Evolutionary conservation across 2,797 vertebrate genomes (phyloP).

Genomic region (Pyrrhura leucotis): DNA sequence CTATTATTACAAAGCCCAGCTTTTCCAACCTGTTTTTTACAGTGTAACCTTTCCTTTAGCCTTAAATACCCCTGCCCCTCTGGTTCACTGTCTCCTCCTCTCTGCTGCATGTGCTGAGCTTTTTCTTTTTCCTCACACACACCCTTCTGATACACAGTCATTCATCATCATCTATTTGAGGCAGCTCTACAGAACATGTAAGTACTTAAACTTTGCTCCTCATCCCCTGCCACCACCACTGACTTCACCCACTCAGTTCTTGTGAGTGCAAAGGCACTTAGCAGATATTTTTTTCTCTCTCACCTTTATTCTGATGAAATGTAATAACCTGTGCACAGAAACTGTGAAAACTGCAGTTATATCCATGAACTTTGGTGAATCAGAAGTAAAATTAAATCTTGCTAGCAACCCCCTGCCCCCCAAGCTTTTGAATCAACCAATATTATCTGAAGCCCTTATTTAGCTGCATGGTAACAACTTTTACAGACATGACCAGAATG

Average conservation of each 20-base stretch:
- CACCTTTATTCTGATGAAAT: neutral
- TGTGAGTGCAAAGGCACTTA: neutral
- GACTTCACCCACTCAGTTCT: neutral
- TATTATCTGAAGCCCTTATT: neutral
- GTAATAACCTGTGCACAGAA: neutral
- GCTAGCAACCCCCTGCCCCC: neutral
- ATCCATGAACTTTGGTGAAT: neutral
- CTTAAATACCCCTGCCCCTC: neutral
- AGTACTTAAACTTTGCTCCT: neutral
- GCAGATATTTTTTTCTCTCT: neutral
- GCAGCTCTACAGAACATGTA: neutral
- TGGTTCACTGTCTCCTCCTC: neutral
- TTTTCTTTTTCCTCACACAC: neutral
- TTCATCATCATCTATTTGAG: neutral
- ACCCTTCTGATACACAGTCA: neutral
- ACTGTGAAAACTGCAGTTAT: neutral
- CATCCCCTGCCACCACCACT: neutral
- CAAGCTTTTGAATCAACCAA: neutral
- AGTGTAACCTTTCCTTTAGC: neutral
- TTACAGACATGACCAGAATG: neutral
- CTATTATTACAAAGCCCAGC: neutral
- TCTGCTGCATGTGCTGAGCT: neutral
- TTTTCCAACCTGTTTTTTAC: neutral
- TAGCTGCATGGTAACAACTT: neutral
- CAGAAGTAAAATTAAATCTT: slow-evolving; percentile 40